Conservation (phyloP, 2,797 vertebrate species). For the Peromyscus eremicus region DNA sequence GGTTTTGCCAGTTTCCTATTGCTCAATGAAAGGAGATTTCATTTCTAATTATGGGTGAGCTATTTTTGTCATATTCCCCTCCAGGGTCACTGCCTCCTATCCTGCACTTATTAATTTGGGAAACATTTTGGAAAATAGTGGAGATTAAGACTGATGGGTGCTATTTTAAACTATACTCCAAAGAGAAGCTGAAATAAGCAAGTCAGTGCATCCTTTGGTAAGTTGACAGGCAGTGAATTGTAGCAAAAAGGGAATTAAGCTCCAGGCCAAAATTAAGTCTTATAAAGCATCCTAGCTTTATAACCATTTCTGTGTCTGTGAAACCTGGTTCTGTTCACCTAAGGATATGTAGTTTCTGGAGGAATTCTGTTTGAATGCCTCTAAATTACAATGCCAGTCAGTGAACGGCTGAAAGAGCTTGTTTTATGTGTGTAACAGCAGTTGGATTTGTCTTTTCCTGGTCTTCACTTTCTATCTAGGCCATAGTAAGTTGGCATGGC, state of each 20-base stretch:
- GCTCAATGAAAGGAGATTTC: slow-evolving; percentile 76
- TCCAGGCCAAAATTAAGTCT: slow-evolving; percentile 76
- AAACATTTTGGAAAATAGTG: slow-evolving; percentile 79
- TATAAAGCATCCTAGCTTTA: slow-evolving; percentile 60
- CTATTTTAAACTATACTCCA: slow-evolving; percentile 79
- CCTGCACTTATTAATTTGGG: slow-evolving; percentile 79
- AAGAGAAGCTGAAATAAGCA: slow-evolving; percentile 73
- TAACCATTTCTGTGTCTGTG: slow-evolving; percentile 52
- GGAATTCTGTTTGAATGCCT: slow-evolving; percentile 62
- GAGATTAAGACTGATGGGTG: slow-evolving; percentile 80
- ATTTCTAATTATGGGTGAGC: slow-evolving; percentile 73
- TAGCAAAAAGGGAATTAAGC: slow-evolving; percentile 74
- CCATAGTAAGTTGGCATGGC: not conserved
- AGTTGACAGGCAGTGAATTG: slow-evolving; percentile 71
- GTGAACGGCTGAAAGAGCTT: not conserved
- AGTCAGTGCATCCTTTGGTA: slow-evolving; percentile 73
- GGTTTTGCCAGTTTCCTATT: slow-evolving; percentile 57
- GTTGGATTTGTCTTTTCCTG: not conserved
- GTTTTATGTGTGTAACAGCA: slow-evolving; percentile 17
- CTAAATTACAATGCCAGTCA: slow-evolving; percentile 43
- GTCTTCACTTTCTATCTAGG: not conserved
- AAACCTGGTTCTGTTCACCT: slow-evolving; percentile 59
- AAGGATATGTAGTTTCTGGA: slow-evolving; percentile 63
- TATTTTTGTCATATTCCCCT: slow-evolving; percentile 76
- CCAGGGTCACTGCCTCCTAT: slow-evolving; percentile 74